Evolutionary conservation across 2,797 vertebrate genomes (phyloP).

Genomic region (Benthosema pterotum): DNA sequence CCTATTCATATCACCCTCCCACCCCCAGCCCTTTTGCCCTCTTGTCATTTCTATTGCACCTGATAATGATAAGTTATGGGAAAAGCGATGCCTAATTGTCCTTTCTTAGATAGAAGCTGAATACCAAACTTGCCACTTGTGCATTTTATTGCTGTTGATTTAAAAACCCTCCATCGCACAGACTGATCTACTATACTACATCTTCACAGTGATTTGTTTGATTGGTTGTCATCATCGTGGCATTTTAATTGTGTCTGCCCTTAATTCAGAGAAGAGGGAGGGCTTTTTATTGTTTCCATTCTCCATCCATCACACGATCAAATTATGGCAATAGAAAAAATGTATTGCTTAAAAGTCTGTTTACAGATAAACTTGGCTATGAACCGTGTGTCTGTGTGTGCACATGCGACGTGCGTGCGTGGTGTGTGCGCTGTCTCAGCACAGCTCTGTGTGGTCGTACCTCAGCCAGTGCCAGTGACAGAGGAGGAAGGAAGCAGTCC

Average conservation of each 20-base stretch:
- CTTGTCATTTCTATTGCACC: conserved; percentile 5
- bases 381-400: conserved; percentile 4
- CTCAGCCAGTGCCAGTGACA: conserved; percentile 28
- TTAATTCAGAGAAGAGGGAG: background rate
- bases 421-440: background rate
- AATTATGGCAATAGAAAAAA: no score
- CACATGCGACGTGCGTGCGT: background rate
- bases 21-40: background rate
- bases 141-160: background rate
- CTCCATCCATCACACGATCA: no score
- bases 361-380: conserved; percentile 1
- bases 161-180: background rate
- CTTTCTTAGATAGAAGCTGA: background rate
- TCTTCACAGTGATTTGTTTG: conserved; percentile 19
- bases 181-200: background rate
- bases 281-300: conserved; percentile 4
- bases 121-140: background rate
- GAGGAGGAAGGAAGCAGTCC: conserved; percentile 59
- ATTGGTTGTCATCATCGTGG: conserved; percentile 2
- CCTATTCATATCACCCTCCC: conserved; percentile 10
- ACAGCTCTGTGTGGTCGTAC: conserved; percentile 22
- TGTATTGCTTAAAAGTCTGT: background rate
- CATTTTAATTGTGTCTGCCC: background rate
- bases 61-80: conserved; percentile 19
- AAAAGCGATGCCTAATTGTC: background rate